Percentiles rank a stretch among this genome's conserved stretches.
Conservation (phyloP, 2,797 vertebrate genomes). For the Balearica regulorum region DNA sequence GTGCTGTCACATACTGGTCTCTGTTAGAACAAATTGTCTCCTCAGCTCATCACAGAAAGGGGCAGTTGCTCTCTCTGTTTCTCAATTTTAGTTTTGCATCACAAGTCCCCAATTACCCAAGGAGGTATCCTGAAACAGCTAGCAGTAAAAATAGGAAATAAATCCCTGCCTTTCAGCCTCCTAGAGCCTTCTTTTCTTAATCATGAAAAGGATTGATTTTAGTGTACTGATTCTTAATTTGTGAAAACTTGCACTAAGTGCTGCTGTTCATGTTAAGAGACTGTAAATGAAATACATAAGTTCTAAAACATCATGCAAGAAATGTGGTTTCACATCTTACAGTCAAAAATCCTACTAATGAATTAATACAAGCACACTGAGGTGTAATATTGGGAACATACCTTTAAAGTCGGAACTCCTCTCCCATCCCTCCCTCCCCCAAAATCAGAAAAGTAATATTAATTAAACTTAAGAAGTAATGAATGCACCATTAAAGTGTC, state of each 20-base stretch:
- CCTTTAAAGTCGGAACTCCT: slow-evolving; percentile 76
- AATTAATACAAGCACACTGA: slow-evolving; percentile 80
- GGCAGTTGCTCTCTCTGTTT: slow-evolving; percentile 34
- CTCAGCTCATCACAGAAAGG: slow-evolving; percentile 27
- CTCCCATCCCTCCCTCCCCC: slow-evolving; percentile 67
- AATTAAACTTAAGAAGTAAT: slow-evolving; percentile 84
- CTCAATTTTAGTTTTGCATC: slow-evolving; percentile 19
- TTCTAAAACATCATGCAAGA: slow-evolving; percentile 79
- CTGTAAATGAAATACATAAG: slow-evolving; percentile 75
- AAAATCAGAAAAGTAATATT: slow-evolving; percentile 79
- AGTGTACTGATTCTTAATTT: slow-evolving; percentile 75
- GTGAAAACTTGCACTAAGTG: slow-evolving; percentile 75
- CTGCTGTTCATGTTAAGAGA: slow-evolving; percentile 74
- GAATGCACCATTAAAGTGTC: slow-evolving; percentile 86
- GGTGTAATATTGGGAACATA: slow-evolving; percentile 79
- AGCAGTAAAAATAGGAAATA: slow-evolving; percentile 35
- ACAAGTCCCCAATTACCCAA: slow-evolving; percentile 24
- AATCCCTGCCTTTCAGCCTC: slow-evolving; percentile 78
- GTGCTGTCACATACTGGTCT: background rate
- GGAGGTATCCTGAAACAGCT: slow-evolving; percentile 49
- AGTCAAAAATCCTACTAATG: slow-evolving; percentile 78
- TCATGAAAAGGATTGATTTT: slow-evolving; percentile 73
- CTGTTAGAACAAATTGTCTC: background rate
- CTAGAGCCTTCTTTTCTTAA: slow-evolving; percentile 77
- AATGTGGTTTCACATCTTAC: slow-evolving; percentile 81